These are phyloP conservation scores for Athalia circularis DNA, from an alignment of 2,888 invertebrate species.

Conservation along the genomic window DNA sequence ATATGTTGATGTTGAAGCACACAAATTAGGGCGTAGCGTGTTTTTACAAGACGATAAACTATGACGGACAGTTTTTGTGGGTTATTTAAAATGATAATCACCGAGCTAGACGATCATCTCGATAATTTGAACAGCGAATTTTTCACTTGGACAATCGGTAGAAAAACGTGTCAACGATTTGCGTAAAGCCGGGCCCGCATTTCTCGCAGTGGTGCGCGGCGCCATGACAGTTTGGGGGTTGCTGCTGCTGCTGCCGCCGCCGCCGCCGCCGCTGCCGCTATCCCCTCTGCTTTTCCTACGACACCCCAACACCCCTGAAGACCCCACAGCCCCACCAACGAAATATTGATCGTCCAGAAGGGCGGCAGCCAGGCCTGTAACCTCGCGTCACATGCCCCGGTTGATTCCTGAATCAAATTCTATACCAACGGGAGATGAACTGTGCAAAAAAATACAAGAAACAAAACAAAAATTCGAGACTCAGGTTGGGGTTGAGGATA, in stretches of 20 bases:
- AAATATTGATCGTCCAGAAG: constrained; percentile 74
- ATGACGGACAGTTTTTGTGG: not conserved
- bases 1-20: constrained; percentile 21
- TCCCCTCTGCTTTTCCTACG: constrained; percentile 48
- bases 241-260: constrained; percentile 52
- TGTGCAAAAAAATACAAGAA: not conserved
- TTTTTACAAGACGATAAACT: not conserved
- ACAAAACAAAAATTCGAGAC: too few relatives aligned
- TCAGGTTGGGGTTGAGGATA: too few relatives aligned
- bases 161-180: constrained; percentile 46
- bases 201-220: constrained; percentile 70
- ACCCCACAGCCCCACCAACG: constrained; percentile 70
- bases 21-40: constrained; percentile 34
- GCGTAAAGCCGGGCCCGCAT: constrained; percentile 62
- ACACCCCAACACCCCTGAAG: constrained; percentile 57
- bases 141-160: constrained; percentile 52
- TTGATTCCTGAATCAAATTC: constrained; percentile 7
- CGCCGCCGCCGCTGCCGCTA: constrained; percentile 52
- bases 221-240: constrained; percentile 68
- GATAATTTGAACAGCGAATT: not conserved
- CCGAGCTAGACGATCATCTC: not conserved
- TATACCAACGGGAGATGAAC: constrained; percentile 7
- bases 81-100: not conserved
- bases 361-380: constrained; percentile 72
- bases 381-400: constrained; percentile 37